Evolutionary conservation across 2,888 invertebrate genomes (phyloP), one percentile per base, ranked within the genome.

Genomic region (Sarcophaga carnaria): DNA sequence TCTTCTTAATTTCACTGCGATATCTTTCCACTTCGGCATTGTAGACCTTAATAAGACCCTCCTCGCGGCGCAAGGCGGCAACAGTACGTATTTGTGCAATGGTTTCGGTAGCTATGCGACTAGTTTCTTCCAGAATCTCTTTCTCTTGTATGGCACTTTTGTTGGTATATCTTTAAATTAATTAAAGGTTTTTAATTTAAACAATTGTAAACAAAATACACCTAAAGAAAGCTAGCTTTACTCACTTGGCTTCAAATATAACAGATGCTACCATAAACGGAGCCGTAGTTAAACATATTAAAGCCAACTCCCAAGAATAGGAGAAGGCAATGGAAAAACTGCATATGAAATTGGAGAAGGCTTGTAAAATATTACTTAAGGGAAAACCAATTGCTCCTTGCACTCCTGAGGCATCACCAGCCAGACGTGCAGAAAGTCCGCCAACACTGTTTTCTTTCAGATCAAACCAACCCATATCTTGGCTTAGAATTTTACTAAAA

Each of bases 301-400:
- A 92, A 0, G 96, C 96, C 94, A 96, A 94, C 90, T 96, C 95
- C 96, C 96, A 96, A 2, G 95, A 95, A 93, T 94, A 96, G 91
- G 94, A 95, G 93, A 96, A 91, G 0, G 96, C 95, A 4, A 96
- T 90, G 0, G 94, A 91, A 60, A 96, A 94, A 63, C 96, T 96
- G 64, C 96, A 94, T 0, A 95, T 89, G 47, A 96, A 94, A 1
- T 96, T 96, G 0, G 96, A 95, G 1, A 95, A 86, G 0, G 96
- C 95, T 90, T 96, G 96, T 90, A 96, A 94, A 60, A 96, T 94
- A 0, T 95, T 95, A 2, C 96, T 96, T 22, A 96, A 94, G 0
- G 96, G 94, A 66, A 95, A 95, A 0, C 96, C 96, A 0, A 96
- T 96, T 1, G 96, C 96, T 20, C 96, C 96, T 91, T 96, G 96